Evolutionary conservation across 2,797 vertebrate genomes (phyloP).

Genomic region (Gadopsis marmoratus): DNA sequence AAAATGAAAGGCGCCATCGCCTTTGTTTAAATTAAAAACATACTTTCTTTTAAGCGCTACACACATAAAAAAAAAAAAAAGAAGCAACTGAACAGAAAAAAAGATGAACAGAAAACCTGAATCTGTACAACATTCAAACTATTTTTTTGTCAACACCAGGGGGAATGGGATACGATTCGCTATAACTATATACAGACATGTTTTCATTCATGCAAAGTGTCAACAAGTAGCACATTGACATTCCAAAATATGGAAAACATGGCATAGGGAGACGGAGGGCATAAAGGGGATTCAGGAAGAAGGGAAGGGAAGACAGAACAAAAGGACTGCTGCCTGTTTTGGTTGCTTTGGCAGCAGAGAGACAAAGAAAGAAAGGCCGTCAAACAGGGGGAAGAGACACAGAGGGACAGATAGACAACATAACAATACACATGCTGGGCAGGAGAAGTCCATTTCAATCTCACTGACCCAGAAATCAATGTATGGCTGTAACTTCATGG

Average conservation of each 20-base stretch:
- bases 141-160: slow-evolving; percentile 78
- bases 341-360: slow-evolving; percentile 69
- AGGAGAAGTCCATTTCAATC: slow-evolving; percentile 75
- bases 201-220: slow-evolving; percentile 97
- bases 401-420: slow-evolving; percentile 76
- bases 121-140: slow-evolving; percentile 86
- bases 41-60: slow-evolving; percentile 66
- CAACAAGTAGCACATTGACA: slow-evolving; percentile 95
- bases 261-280: slow-evolving; percentile 75
- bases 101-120: slow-evolving; percentile 68
- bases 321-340: slow-evolving; percentile 52
- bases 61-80: slow-evolving; percentile 44
- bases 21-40: slow-evolving; percentile 66
- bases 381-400: slow-evolving; percentile 47
- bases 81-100: slow-evolving; percentile 49
- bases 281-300: slow-evolving; percentile 11
- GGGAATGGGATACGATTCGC: slow-evolving; percentile 83
- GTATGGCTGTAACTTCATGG: slow-evolving; percentile 88
- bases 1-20: slow-evolving; percentile 52
- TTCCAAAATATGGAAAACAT: slow-evolving; percentile 89
- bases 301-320: slow-evolving; percentile 56
- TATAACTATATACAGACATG: slow-evolving; percentile 93
- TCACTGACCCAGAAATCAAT: slow-evolving; percentile 82
- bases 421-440: slow-evolving; percentile 82
- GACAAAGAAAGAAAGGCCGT: slow-evolving; percentile 44